Evolutionary conservation across 2,888 invertebrate species (phyloP), one percentile per base, ranked within the genome.

Genomic region (Spilarctia lutea): DNA sequence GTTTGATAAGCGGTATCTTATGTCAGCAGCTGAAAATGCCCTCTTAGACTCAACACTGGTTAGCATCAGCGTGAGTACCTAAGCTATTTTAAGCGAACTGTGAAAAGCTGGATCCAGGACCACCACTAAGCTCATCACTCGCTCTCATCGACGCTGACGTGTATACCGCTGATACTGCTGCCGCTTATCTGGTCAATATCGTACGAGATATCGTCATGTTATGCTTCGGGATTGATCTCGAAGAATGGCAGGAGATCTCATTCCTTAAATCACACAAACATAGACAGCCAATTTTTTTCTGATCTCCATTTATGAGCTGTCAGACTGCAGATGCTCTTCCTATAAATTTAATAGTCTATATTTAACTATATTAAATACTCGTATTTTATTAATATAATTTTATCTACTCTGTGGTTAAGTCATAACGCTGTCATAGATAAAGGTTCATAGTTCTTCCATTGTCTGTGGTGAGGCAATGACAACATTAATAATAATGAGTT

Each of bases 361-460:
- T 60, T 60, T 65, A 35, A 35, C 42, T 42, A 42, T 42, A 45
- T 20, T 48, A 16, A 45, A 65, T 66, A 39, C 65, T 66, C n/a
- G 24, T 1, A 11, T 7, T 42, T 16, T 45, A 16, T 18, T 18
- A 45, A 18, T 18, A 45, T 45, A 16, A 3, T 18, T 45, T 65
- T 24, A 73, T 72, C 39, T 45, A 35, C 39, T 27, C 10, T 35
- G 65, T 75, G 45, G n/a, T 68, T 42, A 69, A 69, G 76, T 75
- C 13, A 45, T 75, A 65, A 77, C 68, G 73, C 45, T 74, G 70
- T 71, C 81, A 77, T 73, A 82, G 52, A 81, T 79, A 73, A 81
- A 52, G 65, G 74, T 68, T 75, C 69, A 79, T 76, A 67, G 52
- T 67, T 81, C 70, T 72, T 66, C 60, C 27, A 67, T 72, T 68